Percentiles rank a stretch among this genome's conserved stretches.
phyloP scores from a whole-genome alignment of 2,888 invertebrate species.

The Netelia melanura region DNA sequence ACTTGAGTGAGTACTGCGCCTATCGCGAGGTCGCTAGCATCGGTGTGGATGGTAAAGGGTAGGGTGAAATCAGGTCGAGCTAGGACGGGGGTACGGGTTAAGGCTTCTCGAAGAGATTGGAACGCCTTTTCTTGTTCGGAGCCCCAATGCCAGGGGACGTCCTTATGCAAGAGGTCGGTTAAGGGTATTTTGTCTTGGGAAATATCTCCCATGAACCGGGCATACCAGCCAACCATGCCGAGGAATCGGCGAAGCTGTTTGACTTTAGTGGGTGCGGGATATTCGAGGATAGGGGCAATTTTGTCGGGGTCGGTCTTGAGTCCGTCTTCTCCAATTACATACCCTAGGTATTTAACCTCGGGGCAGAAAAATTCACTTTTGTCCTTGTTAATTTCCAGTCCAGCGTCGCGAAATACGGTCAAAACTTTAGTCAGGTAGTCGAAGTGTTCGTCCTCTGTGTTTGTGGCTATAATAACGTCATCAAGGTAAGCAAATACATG shows the following conservation, averaged over 20 bases:
- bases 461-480: too few relatives aligned
- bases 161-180: background rate
- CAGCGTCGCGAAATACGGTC: too few relatives aligned
- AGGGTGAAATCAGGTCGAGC: conserved; percentile 42
- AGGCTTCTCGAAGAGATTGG: background rate
- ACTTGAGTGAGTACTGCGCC: background rate
- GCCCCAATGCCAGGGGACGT: conserved; percentile 29
- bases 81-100: conserved; percentile 28
- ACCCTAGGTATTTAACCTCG: too few relatives aligned
- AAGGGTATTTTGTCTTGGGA: background rate
- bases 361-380: too few relatives aligned
- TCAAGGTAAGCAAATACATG: too few relatives aligned
- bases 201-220: conserved; percentile 13
- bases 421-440: too few relatives aligned
- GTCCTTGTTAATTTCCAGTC: too few relatives aligned
- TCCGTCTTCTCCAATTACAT: too few relatives aligned
- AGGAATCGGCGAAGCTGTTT: too few relatives aligned
- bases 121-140: conserved; percentile 30
- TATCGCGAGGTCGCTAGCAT: conserved; percentile 12
- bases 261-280: conserved; percentile 21
- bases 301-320: too few relatives aligned
- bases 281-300: too few relatives aligned
- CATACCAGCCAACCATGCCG: conserved; percentile 53
- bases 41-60: conserved; percentile 41
- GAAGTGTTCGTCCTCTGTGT: too few relatives aligned